Evolutionary conservation across 1,140 invertebrate genomes (phyloP), one percentile per base, ranked within the genome.

Genomic region (Sarcophaga peregrina): DNA sequence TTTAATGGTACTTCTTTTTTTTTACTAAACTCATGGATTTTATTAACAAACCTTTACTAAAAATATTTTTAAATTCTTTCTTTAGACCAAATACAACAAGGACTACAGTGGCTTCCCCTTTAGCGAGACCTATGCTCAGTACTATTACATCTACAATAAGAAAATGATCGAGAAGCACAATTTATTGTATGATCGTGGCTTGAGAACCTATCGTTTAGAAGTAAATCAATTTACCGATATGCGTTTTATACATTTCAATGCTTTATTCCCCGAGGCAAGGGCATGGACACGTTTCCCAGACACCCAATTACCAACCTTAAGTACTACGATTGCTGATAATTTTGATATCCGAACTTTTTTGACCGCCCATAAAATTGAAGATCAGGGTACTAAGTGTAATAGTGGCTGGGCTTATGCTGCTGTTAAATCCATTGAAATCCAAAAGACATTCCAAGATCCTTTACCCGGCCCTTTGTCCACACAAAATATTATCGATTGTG

Each of bases 341-440:
- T 37, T 37, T 37, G 25, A 37, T 4, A 37, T 37, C 25, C 1
- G 25, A 37, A 37, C 25, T 37, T 37, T 37, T 4, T 37, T 37
- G 25, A 37, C 25, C 1, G 92, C 94, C 0, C 93, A 94, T 13
- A 86, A 85, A 0, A 92, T 94, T 0, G 94, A 95, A 88, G 91
- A 95, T 88, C 94, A 95, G 88, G 89, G 89, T 8, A 84, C 83
- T 0, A 83, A 86, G 83, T 96, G 95, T 88, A 94, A 94, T 68
- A 93, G 93, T 3, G 95, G 94, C 87, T 90, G 89, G 89, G 89
- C 89, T 20, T 90, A 89, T 84, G 84, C 89, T 17, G 82, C 83
- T 6, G 87, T 87, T 10, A 95, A 94, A 13, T 92, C 96, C 4
- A 86, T 97, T 11, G 95, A 96, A 91, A 84, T 89, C 8, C n/a